Evolutionary conservation across 1,140 invertebrate species (phyloP).

Genomic region (Penaeus indicus): DNA sequence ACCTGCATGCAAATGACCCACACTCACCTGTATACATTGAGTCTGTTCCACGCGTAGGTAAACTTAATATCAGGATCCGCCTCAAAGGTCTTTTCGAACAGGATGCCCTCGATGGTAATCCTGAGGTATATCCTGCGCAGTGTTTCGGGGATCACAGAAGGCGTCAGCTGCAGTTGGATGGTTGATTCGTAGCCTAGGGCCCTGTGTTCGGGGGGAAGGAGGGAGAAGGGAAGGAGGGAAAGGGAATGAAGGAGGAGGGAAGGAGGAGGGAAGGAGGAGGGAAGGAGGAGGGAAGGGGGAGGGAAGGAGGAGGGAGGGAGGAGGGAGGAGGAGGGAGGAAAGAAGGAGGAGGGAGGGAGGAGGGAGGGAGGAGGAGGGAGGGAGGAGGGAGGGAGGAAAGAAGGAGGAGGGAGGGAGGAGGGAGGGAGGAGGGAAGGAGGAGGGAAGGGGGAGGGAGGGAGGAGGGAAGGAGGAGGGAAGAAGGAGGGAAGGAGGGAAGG

Average conservation of each 20-base stretch:
- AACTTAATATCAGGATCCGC: conserved; percentile 96
- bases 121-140: conserved; percentile 88
- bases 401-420: too few relatives aligned
- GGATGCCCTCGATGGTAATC: conserved; percentile 93
- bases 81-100: conserved; percentile 94
- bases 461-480: too few relatives aligned
- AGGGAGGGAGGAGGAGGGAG: too few relatives aligned
- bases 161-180: conserved; percentile 93
- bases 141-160: conserved; percentile 83
- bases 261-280: background rate
- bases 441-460: too few relatives aligned
- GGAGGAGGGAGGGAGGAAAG: too few relatives aligned
- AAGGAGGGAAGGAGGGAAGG: too few relatives aligned
- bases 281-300: too few relatives aligned
- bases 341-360: too few relatives aligned
- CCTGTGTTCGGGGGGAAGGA: conserved; percentile 21
- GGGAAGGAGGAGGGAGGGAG: too few relatives aligned
- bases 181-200: conserved; percentile 89
- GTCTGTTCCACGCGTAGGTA: conserved; percentile 95
- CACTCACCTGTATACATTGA: conserved; percentile 86
- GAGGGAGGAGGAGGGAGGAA: too few relatives aligned
- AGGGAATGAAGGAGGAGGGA: background rate
- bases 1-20: too few relatives aligned
- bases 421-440: too few relatives aligned
- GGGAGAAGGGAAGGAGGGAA: background rate